Conservation (phyloP, 2,797 vertebrate genomes). For the Ctenopoma kingsleyae region DNA sequence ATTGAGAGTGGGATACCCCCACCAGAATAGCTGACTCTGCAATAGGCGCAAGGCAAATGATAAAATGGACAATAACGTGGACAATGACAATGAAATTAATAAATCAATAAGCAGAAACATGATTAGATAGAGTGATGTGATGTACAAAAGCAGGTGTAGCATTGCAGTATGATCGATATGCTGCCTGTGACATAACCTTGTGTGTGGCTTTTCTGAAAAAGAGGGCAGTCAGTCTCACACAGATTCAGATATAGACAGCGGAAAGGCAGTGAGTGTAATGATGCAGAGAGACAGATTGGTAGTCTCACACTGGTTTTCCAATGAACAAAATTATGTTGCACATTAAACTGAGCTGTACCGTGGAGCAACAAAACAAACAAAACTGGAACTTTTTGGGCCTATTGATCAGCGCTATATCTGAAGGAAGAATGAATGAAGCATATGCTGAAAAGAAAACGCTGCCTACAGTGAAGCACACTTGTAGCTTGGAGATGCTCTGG, state of each 20-base stretch:
- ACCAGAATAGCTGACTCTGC: background rate
- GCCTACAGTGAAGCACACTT: too few relatives aligned
- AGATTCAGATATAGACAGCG: conserved; percentile 15
- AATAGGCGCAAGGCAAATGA: conserved; percentile 1
- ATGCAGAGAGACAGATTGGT: conserved; percentile 30
- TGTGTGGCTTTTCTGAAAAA: conserved; percentile 10
- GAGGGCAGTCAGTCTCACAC: background rate
- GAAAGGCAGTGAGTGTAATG: conserved; percentile 33
- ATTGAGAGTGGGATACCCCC: background rate
- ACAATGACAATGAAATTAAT: conserved; percentile 23
- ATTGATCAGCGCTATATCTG: background rate
- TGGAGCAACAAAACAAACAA: too few relatives aligned
- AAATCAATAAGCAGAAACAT: conserved; percentile 11
- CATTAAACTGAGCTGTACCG: conserved; percentile 28
- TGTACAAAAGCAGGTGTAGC: background rate
- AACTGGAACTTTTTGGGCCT: too few relatives aligned
- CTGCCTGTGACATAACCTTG: conserved; percentile 7
- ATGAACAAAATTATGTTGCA: conserved; percentile 20
- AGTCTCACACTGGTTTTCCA: conserved; percentile 27
- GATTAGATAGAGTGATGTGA: conserved; percentile 12
- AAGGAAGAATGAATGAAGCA: too few relatives aligned
- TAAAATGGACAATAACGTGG: conserved; percentile 16
- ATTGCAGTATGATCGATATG: background rate
- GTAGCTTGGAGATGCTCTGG: too few relatives aligned
- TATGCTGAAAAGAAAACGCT: too few relatives aligned